phyloP scores from a whole-genome alignment of 2,113 vertebrate species.

The Syrrhaptes paradoxus region DNA sequence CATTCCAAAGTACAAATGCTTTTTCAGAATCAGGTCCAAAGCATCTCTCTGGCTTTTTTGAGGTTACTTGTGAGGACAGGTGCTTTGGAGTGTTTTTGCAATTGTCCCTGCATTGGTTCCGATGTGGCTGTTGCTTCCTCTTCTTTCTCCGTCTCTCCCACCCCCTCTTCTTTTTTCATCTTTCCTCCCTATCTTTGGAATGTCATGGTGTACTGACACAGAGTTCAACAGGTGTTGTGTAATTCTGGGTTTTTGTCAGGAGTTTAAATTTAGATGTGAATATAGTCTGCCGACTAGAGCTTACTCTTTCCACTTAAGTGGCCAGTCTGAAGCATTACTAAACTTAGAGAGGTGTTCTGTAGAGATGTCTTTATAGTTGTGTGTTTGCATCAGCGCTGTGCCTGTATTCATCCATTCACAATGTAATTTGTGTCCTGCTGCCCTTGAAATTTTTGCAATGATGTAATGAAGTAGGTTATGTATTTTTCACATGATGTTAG shows the following conservation, averaged over 20 bases:
- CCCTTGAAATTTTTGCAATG: background rate
- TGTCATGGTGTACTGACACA: conserved; percentile 7
- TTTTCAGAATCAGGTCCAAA: background rate
- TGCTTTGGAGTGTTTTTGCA: background rate
- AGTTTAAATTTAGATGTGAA: conserved; percentile 34
- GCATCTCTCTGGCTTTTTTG: background rate
- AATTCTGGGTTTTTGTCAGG: background rate
- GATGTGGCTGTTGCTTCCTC: accelerated
- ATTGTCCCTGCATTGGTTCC: accelerated
- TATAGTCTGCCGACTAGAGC: background rate
- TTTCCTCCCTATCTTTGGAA: background rate
- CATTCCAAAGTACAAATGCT: background rate
- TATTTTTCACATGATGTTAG: background rate
- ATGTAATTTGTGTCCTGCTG: background rate
- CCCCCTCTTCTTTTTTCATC: accelerated
- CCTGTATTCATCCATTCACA: background rate
- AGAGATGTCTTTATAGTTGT: background rate
- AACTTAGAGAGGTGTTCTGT: background rate
- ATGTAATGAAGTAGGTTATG: background rate
- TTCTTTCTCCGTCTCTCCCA: background rate
- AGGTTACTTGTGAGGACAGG: background rate
- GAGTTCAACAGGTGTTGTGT: conserved; percentile 28
- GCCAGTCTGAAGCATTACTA: background rate
- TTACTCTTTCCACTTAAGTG: background rate
- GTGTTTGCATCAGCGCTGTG: background rate